These are phyloP conservation scores for Micronisus gabar DNA, from an alignment of 2,113 vertebrate species.

Conservation along the genomic window DNA sequence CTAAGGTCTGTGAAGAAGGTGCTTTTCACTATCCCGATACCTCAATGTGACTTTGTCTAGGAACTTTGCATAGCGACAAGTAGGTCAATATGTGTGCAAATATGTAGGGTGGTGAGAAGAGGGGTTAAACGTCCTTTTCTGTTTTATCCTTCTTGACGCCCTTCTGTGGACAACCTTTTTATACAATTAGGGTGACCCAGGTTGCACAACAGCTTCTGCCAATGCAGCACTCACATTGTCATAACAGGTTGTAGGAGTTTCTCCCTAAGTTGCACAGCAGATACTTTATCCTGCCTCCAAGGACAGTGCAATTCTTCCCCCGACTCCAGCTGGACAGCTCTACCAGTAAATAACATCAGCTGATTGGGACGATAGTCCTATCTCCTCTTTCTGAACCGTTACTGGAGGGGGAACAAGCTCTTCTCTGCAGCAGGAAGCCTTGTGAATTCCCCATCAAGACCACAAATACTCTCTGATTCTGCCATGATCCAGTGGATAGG, in stretches of 20 bases:
- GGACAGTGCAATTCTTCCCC: not conserved
- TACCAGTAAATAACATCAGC: not conserved
- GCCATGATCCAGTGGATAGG: not conserved
- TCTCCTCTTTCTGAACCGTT: not conserved
- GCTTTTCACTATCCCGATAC: not conserved
- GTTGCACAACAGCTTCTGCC: not conserved
- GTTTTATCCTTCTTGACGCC: not conserved
- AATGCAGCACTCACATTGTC: not conserved
- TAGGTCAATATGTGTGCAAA: not conserved
- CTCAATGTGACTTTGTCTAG: not conserved
- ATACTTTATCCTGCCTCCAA: not conserved
- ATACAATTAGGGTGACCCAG: not conserved
- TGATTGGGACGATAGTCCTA: not conserved
- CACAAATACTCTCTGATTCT: not conserved
- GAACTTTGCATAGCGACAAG: rapidly evolving
- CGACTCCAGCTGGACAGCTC: not conserved
- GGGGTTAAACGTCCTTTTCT: not conserved
- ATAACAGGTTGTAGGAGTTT: not conserved
- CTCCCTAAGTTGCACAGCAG: not conserved
- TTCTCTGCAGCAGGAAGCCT: not conserved
- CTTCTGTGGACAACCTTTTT: not conserved
- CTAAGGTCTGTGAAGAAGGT: not conserved
- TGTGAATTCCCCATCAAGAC: not conserved
- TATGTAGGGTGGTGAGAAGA: not conserved
- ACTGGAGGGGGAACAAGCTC: not conserved